Conservation (phyloP, 1,140 invertebrate species). For the Drosophila rufa region DNA sequence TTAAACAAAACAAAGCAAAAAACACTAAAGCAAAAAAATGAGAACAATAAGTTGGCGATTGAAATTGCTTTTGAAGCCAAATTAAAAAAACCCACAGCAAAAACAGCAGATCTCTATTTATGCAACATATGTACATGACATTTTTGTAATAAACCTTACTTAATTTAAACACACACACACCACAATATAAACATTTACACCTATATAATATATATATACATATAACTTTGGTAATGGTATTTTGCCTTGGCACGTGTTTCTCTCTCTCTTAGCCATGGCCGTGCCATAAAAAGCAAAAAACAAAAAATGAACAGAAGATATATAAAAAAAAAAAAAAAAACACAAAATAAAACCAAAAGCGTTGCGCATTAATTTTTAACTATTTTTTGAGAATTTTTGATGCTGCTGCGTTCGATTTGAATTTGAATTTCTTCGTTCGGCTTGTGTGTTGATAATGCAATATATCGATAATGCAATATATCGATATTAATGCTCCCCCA, state of each 20-base stretch:
- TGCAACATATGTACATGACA: constrained; percentile 68
- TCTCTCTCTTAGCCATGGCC: constrained; percentile 70
- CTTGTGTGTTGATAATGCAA: constrained; percentile 77
- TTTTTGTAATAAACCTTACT: constrained; percentile 54
- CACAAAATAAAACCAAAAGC: constrained; percentile 51
- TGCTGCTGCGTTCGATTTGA: constrained; percentile 83
- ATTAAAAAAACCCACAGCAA: constrained; percentile 46
- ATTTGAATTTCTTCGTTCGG: constrained; percentile 81
- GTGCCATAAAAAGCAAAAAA: constrained; percentile 52
- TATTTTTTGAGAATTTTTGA: constrained; percentile 65
- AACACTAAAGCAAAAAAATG: background rate
- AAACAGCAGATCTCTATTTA: constrained; percentile 40
- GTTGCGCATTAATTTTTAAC: constrained; percentile 70
- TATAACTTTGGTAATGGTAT: constrained; percentile 72
- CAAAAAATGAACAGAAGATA: constrained; percentile 42
- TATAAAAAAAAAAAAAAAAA: constrained; percentile 27
- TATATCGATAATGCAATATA: constrained; percentile 55
- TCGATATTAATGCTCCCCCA: constrained; percentile 53
- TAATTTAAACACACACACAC: constrained; percentile 35
- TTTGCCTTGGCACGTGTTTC: constrained; percentile 80
- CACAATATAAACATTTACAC: constrained; percentile 36
- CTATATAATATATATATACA: constrained; percentile 37
- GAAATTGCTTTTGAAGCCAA: constrained; percentile 48
- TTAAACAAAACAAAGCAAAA: constrained; percentile 19
- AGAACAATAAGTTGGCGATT: constrained; percentile 32